phyloP scores from a whole-genome alignment of 2,797 vertebrate genomes.

The Danio tinwini region DNA sequence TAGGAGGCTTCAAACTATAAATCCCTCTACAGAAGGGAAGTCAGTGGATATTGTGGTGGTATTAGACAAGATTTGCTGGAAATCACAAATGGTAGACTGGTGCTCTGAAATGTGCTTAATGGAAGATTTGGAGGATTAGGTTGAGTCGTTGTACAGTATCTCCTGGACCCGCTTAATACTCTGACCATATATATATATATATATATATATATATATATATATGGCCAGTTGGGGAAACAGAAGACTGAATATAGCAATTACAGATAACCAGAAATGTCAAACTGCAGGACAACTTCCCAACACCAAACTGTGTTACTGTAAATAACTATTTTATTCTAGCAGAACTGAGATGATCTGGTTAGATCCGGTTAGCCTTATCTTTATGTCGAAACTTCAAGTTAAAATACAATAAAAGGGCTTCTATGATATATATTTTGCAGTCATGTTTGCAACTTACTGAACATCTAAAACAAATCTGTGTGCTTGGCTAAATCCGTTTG shows the following conservation, averaged over 20 bases:
- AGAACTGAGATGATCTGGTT: too few relatives aligned
- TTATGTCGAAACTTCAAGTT: too few relatives aligned
- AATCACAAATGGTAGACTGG: constrained; percentile 69
- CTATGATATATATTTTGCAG: too few relatives aligned
- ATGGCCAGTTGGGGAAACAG: not conserved
- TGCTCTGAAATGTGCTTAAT: constrained; percentile 77
- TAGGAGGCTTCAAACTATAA: constrained; percentile 4
- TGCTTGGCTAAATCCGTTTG: too few relatives aligned
- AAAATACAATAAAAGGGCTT: too few relatives aligned
- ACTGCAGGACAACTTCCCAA: not conserved
- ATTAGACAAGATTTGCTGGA: constrained; percentile 72
- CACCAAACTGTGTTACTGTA: not conserved
- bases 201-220: too few relatives aligned
- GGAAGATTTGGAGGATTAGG: constrained; percentile 77
- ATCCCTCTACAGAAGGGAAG: constrained; percentile 24
- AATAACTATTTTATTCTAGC: not conserved
- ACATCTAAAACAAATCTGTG: too few relatives aligned
- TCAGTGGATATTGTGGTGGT: constrained; percentile 69
- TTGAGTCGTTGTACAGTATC: not conserved
- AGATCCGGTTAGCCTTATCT: too few relatives aligned
- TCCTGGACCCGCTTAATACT: not conserved
- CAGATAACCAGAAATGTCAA: not conserved
- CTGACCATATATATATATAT: not conserved
- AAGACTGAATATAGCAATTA: not conserved
- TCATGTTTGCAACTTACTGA: too few relatives aligned